Base-by-base conservation (phyloP, 2,888 invertebrate species). In the Drosophila tripunctata region DNA sequence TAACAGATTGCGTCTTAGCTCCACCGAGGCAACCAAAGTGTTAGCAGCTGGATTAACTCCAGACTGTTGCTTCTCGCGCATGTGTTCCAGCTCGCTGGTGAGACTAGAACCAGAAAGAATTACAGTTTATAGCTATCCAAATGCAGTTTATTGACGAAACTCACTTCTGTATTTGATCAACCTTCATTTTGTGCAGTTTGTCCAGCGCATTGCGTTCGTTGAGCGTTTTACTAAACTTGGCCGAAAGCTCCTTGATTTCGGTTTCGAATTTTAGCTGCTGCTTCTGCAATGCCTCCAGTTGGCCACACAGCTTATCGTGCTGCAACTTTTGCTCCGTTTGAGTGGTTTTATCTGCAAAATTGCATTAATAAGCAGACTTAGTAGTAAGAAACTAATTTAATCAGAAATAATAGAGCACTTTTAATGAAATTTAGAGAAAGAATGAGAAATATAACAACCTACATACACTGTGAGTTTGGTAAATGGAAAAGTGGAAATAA, bases 181-280 rank as follows among this genome's bases (percentile, higher is more conserved):
- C 78, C 56, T 90, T 90, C 84, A 90, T 89, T 75, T 89, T 90
- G 57, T 90, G 89, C 50, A 90, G 62, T 38, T 90, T 90, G 40
- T 90, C 90, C 30, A 90, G 55, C 0, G 90, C 89, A 41, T 83
- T 90, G 24, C 90, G 83, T 58, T 90, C 91, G 33, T 79, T 89
- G 8, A 85, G 76, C 1, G 81, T 82, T 61, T 89, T 90, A 33
- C 72, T 80, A 4, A 86, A 74, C 44, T 90, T 90, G 0, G 61
- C 40, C 2, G 82, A 79, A 1, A 90, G 57, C 14, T 86, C 85
- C 44, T 88, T 89, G 22, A 90, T 81, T 68, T 90, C 86, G 0
- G 60, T 27, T 36, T 90, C 90, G n/a, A 90, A 80, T 24, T 72
- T 79, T 1, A 30, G 14, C 35, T 90, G 90, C 4, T 75, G 80